Conservation (phyloP, 30 jellyfish, hydroid and myxozoan genomes). For the Chironex yamaguchii region DNA sequence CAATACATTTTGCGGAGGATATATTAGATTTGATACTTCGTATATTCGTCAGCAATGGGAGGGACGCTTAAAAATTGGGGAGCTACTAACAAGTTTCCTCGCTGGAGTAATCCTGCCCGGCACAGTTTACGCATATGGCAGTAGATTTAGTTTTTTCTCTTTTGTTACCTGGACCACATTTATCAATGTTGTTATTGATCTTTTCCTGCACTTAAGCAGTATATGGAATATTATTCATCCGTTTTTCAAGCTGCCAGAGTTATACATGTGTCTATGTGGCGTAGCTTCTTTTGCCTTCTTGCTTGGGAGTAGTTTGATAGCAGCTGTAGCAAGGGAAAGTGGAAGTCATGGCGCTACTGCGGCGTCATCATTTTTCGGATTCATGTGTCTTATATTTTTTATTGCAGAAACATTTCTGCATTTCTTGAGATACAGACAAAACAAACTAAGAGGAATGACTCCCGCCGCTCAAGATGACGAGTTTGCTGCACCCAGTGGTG, state of each 20-base stretch:
- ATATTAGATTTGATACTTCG: constrained; percentile 50
- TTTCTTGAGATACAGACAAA: constrained; percentile 31
- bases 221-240: constrained; percentile 57
- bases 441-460: background rate
- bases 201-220: constrained; percentile 58
- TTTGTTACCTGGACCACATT: constrained; percentile 75
- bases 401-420: constrained; percentile 70
- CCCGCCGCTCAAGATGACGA: background rate
- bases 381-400: constrained; percentile 60
- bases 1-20: constrained; percentile 22
- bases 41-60: constrained; percentile 64
- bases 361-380: constrained; percentile 74
- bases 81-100: constrained; percentile 39
- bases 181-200: constrained; percentile 56
- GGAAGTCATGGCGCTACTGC: constrained; percentile 39
- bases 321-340: constrained; percentile 49
- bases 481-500: background rate
- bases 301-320: constrained; percentile 73
- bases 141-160: constrained; percentile 60
- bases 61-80: constrained; percentile 73
- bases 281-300: constrained; percentile 59
- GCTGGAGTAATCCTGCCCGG: constrained; percentile 73
- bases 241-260: constrained; percentile 73
- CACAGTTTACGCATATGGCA: constrained; percentile 19
- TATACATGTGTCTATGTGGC: constrained; percentile 58